A percentile compares a stretch with the other conserved stretches of the same genome.
Evolutionary conservation across 2,888 invertebrate species (phyloP).

Genomic region (Acleris literana): DNA sequence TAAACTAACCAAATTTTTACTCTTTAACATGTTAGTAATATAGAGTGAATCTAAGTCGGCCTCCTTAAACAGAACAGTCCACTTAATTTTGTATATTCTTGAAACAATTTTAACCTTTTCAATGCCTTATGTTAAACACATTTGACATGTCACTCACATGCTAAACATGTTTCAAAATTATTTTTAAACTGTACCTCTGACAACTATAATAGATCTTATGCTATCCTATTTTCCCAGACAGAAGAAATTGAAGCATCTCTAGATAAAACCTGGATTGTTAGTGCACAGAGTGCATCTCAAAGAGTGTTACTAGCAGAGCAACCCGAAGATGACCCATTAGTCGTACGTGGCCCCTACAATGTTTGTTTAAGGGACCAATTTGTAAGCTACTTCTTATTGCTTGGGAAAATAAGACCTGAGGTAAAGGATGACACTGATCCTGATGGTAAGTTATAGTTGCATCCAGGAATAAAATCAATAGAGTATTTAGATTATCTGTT

Average conservation of each 20-base stretch:
- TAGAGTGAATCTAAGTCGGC: too few relatives aligned
- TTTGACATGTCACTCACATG: too few relatives aligned
- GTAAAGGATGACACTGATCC: slow-evolving; percentile 77
- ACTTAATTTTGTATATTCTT: too few relatives aligned
- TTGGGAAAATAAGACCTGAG: slow-evolving; percentile 84
- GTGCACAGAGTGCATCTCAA: slow-evolving; percentile 92
- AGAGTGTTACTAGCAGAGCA: slow-evolving; percentile 86
- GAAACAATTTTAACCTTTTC: too few relatives aligned
- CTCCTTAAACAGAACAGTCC: too few relatives aligned
- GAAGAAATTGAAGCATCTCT: slow-evolving; percentile 88
- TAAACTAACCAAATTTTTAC: too few relatives aligned
- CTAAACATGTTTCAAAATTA: too few relatives aligned
- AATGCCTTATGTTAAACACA: too few relatives aligned
- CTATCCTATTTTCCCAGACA: slow-evolving; percentile 74
- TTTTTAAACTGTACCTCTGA: too few relatives aligned
- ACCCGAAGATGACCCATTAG: slow-evolving; percentile 85
- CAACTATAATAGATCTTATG: neutral
- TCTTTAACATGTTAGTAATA: too few relatives aligned
- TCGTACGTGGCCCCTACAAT: slow-evolving; percentile 92
- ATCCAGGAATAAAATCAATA: neutral
- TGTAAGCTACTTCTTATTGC: slow-evolving; percentile 92
- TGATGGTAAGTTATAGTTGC: slow-evolving; percentile 83
- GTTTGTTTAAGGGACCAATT: slow-evolving; percentile 90
- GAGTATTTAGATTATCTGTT: too few relatives aligned
- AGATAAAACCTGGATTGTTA: slow-evolving; percentile 96